phyloP scores from a whole-genome alignment of 2,113 vertebrate species.

The Carlito syrichta region DNA sequence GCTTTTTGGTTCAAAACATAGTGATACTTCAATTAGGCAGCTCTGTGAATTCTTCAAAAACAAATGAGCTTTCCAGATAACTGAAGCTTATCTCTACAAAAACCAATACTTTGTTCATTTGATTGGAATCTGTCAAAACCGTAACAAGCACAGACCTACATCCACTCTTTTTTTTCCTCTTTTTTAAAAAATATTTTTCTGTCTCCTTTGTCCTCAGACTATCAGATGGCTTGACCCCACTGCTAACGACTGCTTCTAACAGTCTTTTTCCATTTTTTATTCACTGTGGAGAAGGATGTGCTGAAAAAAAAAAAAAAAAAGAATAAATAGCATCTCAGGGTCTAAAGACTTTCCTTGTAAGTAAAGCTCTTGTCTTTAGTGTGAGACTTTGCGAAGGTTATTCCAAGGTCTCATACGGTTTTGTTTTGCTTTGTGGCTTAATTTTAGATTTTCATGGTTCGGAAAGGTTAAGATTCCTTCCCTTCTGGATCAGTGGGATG shows the following conservation, averaged over 20 bases:
- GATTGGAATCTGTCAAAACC: slow-evolving; percentile 49
- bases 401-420: not conserved
- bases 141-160: not conserved
- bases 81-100: not conserved
- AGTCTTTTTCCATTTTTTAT: not conserved
- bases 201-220: slow-evolving; percentile 7
- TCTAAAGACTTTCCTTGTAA: not conserved
- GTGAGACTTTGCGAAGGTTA: not conserved
- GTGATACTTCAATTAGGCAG: not conserved
- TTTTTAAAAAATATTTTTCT: not conserved
- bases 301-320: slow-evolving; percentile 16
- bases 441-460: slow-evolving; percentile 33
- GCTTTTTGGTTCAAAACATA: not conserved
- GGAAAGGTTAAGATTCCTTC: slow-evolving; percentile 30
- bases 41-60: not conserved
- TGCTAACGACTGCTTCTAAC: not conserved
- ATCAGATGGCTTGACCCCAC: not conserved
- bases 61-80: not conserved
- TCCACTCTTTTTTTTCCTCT: not conserved
- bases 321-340: not conserved
- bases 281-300: not conserved
- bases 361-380: not conserved
- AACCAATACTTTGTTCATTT: not conserved
- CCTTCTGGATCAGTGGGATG: slow-evolving; percentile 31
- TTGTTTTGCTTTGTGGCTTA: not conserved